Evolutionary conservation across 2,113 vertebrate species (phyloP), one percentile per base, ranked within the genome.

Genomic region (Centrocercus urophasianus): DNA sequence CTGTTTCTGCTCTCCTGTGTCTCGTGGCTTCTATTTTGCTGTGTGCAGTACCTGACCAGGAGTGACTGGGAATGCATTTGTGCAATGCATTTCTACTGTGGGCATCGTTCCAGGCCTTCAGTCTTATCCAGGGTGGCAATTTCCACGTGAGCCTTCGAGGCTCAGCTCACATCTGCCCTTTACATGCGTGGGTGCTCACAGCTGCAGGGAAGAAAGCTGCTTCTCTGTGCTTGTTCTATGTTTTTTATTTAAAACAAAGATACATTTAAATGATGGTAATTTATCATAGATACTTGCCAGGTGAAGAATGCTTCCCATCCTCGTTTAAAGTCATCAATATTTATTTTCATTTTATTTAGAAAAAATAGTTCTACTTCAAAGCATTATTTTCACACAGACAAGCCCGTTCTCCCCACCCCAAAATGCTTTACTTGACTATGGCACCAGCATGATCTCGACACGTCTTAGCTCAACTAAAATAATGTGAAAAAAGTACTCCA

Each of bases 31-130:
- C 65, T 15, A 4, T 8, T 88, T 88, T n/a, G 19, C 2, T 1
- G 5, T 7, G 3, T 65, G 21, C 56, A 45, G 18, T 17, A 52
- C 40, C 3, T 2, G 0, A 0, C 5, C 18, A 28, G 47, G 20
- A 61, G 21, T 8, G 61, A 43, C 80, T 60, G 18, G 61, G 61
- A 63, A 54, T 0, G 0, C 2, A 2, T 47, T 47, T 69, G 48
- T 61, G 56, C 50, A 79, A 38, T 7, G 8, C 7, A 2, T 25
- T 40, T 28, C 27, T 42, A 24, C 45, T 0, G 0, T 16, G 43
- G 32, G 8, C 60, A 73, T 47, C 1, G 1, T 10, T 52, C 42
- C 56, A 7, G 1, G 0, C 30, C 57, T 69, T 54, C 73, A 75
- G 57, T 36, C 70, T 34, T 50, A 43, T 45, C 20, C 45, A 10